Percentiles rank a stretch among this genome's conserved stretches.
phyloP scores from a whole-genome alignment of 2,797 vertebrate species.

The Rhinichthys osculus region DNA sequence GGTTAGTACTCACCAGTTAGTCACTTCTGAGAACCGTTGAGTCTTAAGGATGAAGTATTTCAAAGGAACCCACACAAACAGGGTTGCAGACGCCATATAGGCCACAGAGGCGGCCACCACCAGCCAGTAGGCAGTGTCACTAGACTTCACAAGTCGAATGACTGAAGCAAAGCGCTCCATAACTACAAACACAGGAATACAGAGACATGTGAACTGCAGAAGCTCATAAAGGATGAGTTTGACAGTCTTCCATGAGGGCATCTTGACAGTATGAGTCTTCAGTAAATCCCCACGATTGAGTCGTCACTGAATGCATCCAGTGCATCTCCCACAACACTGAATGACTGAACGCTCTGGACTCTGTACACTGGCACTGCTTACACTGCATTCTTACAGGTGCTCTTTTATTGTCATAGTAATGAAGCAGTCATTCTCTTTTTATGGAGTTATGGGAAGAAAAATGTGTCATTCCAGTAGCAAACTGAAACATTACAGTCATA shows the following conservation, averaged over 20 bases:
- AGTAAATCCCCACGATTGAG: constrained; percentile 20
- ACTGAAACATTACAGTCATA: constrained; percentile 1
- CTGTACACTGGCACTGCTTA: constrained; percentile 76
- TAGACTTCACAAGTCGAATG: constrained; percentile 52
- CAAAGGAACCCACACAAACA: constrained; percentile 86
- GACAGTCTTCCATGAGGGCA: constrained; percentile 74
- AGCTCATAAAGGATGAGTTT: constrained; percentile 81
- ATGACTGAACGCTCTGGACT: constrained; percentile 72
- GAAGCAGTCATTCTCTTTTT: constrained; percentile 72
- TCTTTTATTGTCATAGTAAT: constrained; percentile 73
- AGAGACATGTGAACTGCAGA: constrained; percentile 75
- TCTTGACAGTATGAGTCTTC: constrained; percentile 51
- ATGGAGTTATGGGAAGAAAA: constrained; percentile 62
- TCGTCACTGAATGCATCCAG: constrained; percentile 55
- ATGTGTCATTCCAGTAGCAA: background rate
- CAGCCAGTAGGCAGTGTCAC: constrained; percentile 79
- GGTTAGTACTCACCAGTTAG: constrained; percentile 80
- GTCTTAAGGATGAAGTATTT: constrained; percentile 79
- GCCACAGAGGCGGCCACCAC: constrained; percentile 83
- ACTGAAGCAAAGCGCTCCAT: constrained; percentile 75
- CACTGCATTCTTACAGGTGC: constrained; percentile 70
- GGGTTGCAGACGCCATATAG: constrained; percentile 78
- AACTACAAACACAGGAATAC: constrained; percentile 71
- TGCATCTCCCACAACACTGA: constrained; percentile 57
- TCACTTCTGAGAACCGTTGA: constrained; percentile 68